phyloP scores from a whole-genome alignment of 2,113 vertebrate genomes.

The Nibea coibor region DNA sequence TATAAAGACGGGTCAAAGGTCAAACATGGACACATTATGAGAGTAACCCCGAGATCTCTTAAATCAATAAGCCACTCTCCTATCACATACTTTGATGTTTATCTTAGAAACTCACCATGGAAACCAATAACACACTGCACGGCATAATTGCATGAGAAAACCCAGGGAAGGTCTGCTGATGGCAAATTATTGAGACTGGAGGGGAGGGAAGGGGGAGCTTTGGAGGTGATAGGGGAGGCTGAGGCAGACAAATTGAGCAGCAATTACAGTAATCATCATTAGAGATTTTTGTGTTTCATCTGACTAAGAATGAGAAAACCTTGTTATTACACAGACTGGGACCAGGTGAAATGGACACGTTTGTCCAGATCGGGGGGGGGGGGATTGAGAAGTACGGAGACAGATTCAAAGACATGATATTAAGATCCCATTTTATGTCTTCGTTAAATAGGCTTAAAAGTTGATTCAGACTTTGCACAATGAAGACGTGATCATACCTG shows the following conservation, averaged over 20 bases:
- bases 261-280: conserved; percentile 79
- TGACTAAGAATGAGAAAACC: conserved; percentile 62
- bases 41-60: conserved; percentile 52
- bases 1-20: conserved; percentile 62
- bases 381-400: not conserved
- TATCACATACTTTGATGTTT: conserved; percentile 71
- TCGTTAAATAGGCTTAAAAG: conserved; percentile 8
- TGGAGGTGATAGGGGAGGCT: conserved; percentile 49
- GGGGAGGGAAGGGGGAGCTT: not conserved
- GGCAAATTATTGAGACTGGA: conserved; percentile 30
- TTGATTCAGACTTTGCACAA: conserved; percentile 10
- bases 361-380: not conserved
- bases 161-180: conserved; percentile 50
- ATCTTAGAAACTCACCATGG: conserved; percentile 67
- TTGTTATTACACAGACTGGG: conserved; percentile 31
- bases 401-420: not conserved
- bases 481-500: conserved; percentile 26
- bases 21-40: conserved; percentile 60
- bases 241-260: conserved; percentile 75
- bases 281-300: conserved; percentile 70
- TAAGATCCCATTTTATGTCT: not conserved
- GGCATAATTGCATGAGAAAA: conserved; percentile 69
- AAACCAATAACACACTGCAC: conserved; percentile 65
- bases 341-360: conserved; percentile 41
- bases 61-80: conserved; percentile 66